A percentile compares a stretch with the other conserved stretches of the same genome.
Conservation (phyloP, 2,113 vertebrate genomes). For the Dryoscopus gambensis region DNA sequence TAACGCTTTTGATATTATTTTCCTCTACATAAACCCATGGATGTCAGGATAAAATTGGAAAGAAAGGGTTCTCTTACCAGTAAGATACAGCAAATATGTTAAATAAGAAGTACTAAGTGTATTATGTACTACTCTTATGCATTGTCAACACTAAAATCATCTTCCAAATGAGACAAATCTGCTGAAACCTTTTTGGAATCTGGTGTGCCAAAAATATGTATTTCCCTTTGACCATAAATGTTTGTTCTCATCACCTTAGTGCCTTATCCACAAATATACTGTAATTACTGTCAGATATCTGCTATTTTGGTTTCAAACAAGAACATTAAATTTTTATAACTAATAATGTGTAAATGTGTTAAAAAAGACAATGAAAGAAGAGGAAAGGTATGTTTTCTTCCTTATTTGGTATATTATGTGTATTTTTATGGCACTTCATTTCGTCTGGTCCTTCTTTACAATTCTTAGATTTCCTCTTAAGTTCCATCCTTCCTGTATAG, state of each 20-base stretch:
- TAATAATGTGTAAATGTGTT: neutral
- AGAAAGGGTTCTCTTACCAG: neutral
- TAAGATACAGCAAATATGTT: neutral
- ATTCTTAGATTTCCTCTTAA: neutral
- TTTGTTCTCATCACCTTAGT: neutral
- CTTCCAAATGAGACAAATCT: neutral
- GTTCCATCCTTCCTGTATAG: neutral
- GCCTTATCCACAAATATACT: neutral
- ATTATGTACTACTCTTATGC: neutral
- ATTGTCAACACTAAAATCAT: neutral
- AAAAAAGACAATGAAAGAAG: neutral
- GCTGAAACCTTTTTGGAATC: neutral
- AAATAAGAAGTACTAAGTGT: neutral
- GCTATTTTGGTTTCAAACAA: neutral
- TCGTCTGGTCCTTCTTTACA: neutral
- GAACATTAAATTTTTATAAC: neutral
- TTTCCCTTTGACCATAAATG: neutral
- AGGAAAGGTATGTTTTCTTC: neutral
- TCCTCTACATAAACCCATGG: neutral
- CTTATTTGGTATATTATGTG: neutral
- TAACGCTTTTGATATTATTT: neutral
- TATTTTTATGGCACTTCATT: neutral
- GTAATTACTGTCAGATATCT: neutral
- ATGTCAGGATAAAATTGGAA: neutral
- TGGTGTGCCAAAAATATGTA: neutral